Conservation (phyloP, 1,140 invertebrate genomes). For the Ptiloglossa arizonensis region DNA sequence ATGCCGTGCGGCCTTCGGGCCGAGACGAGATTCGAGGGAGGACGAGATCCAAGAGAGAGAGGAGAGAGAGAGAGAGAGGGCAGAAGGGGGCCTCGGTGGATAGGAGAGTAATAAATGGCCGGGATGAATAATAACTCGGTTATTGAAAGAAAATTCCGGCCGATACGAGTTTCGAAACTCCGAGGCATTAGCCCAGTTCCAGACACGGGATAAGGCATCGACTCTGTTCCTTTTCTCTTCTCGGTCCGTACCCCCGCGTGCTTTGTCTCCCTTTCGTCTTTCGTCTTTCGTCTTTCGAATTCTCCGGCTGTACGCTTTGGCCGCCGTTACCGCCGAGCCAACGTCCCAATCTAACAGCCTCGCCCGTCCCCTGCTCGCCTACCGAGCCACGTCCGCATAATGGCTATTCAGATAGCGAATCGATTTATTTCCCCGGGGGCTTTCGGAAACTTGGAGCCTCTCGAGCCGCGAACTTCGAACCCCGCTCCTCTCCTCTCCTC, state of each 20-base stretch:
- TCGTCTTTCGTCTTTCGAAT: constrained; percentile 22
- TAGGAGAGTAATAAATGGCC: constrained; percentile 64
- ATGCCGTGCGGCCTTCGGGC: not conserved
- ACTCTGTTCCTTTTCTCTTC: constrained; percentile 10
- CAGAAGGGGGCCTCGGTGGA: not conserved
- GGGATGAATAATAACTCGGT: constrained; percentile 71
- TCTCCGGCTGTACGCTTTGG: constrained; percentile 5
- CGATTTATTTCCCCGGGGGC: constrained; percentile 70
- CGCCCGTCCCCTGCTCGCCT: constrained; percentile 33
- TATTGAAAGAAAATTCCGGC: constrained; percentile 71
- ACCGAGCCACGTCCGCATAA: constrained; percentile 65
- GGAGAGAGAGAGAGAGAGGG: no score
- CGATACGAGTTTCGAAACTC: constrained; percentile 69
- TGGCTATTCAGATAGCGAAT: constrained; percentile 73
- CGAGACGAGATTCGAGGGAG: not conserved
- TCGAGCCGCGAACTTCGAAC: constrained; percentile 36
- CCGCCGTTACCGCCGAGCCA: constrained; percentile 22
- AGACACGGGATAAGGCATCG: constrained; percentile 38
- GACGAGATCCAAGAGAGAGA: no score
- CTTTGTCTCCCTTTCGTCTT: constrained; percentile 1
- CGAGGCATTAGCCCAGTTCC: constrained; percentile 73
- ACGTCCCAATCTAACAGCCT: constrained; percentile 13
- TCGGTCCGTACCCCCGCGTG: constrained; percentile 6
- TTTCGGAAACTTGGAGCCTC: constrained; percentile 58
- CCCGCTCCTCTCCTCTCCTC: no score